Base-by-base conservation (phyloP, 2,797 vertebrate genomes). In the Mus spretus region DNA sequence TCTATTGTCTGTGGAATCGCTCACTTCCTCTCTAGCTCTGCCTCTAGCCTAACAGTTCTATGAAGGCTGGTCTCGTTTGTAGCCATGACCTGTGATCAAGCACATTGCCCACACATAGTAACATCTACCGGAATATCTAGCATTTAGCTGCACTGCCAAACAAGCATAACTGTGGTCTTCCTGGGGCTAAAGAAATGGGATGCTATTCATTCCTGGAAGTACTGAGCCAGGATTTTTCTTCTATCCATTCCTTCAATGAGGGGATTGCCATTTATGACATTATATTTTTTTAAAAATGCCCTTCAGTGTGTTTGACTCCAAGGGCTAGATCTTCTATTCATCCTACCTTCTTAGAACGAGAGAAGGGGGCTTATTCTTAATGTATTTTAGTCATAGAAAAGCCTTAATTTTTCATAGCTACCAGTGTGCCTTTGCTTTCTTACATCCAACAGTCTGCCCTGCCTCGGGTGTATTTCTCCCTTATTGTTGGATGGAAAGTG, bases 151-250 rank as follows among this genome's bases (percentile, higher is more conserved):
- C 78, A 28, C 55, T 47, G 55, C 61, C 88, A n/a, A 92, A 50
- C 13, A 26, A 75, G 80, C 34, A 50, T 70, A 15, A 53, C 34
- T 81, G 77, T 87, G 37, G 55, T 90, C 63, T 55, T 85, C 80
- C 89, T 53, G 61, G 70, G 26, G 24, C 50, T 94, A 74, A 15
- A 93, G 72, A 94, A 87, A 84, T 26, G 14, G 15, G 77, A 57
- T n/a, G 26, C 53, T 86, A 22, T 37, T 93, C 82, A 65, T 53
- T 90, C 55, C 85, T 81, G 24, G 31, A 81, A 89, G 87, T 31
- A 20, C 40, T 61, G 4, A 77, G 50, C 77, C 88, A 63, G 24
- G 40, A 24, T 47, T 4, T 47, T 55, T 92, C 63, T 65, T 74
- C 74, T 74, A 84, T 44, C 50, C 12, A 20, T 92, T 94, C 84